Evolutionary conservation across 1,140 invertebrate species (phyloP), one percentile per base, ranked within the genome.

Genomic region (Nephila pilipes): DNA sequence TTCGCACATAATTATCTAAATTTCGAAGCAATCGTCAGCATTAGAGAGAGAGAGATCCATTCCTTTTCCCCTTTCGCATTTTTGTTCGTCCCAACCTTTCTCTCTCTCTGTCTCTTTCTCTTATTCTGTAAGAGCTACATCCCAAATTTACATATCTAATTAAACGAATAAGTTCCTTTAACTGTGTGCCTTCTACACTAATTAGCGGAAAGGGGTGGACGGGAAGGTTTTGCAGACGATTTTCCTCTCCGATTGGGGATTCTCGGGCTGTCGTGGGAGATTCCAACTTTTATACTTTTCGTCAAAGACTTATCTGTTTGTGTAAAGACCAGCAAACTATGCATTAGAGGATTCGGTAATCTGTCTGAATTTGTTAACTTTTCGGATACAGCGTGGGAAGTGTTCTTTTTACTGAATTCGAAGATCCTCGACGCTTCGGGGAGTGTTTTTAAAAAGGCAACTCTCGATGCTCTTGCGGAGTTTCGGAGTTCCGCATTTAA

Each of bases 91-190:
- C 36, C 32, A n/a, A n/a, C 18, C 22, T 25, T 10, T 12, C 65
- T 58, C 57, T 60, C 20, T 22, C 58, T 20, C 58, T 22, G 16
- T 60, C 58, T 29, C 29, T 36, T 36, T 32, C 69, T 36, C 29
- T 32, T 29, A 18, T 1, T 25, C 29, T n/a, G 79, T 38, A 46
- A n/a, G 55, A 58, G 89, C 80, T 38, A 91, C 89, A 91, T 65
- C 60, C 58, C 58, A 25, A 85, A 92, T 92, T 92, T 92, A 92
- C 90, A 92, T 92, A 92, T 92, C 83, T 92, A 92, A 92, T 92
- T 92, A 92, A 85, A 92, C 36, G 81, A 92, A 92, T 92, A 92
- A 92, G 89, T 91, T 91, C 69, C n/a, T 32, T 88, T 88, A 85
- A 58, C 85, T 87, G 85, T 60, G 38, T 81, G 32, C 87, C 65